Evolutionary conservation across 2,113 vertebrate species (phyloP).

Genomic region (Nothoprocta perdicaria): DNA sequence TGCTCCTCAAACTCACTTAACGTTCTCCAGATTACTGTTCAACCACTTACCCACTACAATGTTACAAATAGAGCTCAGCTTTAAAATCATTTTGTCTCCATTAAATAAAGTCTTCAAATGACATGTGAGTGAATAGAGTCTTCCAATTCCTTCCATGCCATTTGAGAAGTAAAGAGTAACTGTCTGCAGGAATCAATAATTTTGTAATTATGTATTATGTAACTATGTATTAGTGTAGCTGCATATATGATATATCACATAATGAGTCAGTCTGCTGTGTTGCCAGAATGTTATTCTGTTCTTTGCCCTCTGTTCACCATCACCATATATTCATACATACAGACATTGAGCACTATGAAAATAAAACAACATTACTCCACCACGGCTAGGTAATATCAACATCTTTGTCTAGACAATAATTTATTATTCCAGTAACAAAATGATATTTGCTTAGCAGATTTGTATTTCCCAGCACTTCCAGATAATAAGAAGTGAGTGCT

Average conservation of each 20-base stretch:
- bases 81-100: conserved; percentile 33
- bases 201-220: conserved; percentile 13
- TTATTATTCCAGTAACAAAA: neutral
- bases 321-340: neutral
- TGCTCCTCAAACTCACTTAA: neutral
- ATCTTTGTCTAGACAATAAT: neutral
- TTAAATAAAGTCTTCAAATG: conserved; percentile 27
- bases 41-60: neutral
- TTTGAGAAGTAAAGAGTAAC: conserved; percentile 20
- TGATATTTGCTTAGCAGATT: neutral
- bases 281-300: neutral
- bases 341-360: neutral
- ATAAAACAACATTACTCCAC: neutral
- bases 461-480: neutral
- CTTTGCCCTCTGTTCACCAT: neutral
- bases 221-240: neutral
- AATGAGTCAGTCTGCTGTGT: neutral
- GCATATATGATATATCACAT: neutral
- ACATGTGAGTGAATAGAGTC: neutral
- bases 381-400: neutral
- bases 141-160: neutral
- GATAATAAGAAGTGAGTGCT: neutral
- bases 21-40: neutral
- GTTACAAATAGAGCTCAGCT: neutral
- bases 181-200: conserved; percentile 8